Base-by-base conservation (phyloP, 2,797 vertebrate species). In the Emydoidea blandingii region DNA sequence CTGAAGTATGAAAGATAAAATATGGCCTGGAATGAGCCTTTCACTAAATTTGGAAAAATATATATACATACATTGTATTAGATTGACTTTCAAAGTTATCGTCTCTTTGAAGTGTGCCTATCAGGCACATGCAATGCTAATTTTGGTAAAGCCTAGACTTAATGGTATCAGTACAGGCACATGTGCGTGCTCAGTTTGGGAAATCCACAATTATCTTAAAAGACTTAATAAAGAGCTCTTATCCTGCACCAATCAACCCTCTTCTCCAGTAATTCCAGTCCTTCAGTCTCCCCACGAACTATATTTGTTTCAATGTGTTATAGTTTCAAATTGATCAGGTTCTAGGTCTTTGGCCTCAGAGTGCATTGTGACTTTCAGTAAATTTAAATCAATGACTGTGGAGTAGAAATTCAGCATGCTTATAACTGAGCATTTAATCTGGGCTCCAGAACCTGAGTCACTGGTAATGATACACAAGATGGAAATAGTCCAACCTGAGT, bases 61-160 rank as follows among this genome's bases (percentile, higher is more conserved):
- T 2, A 19, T 5, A 79, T 23, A 8, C 0, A 0, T 29, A 74
- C 29, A 27, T 9, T 78, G 44, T 91, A 16, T 72, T 49, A 0
- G 0, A 49, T 5, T 16, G 12, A 59, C 37, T 56, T 85, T 81
- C 54, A 94, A 34, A n/a, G 1, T 15, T 78, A 25, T 23, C 9
- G 18, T 84, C 72, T 80, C 84, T 84, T 87, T 86, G 53, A 37
- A 72, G 57, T 3, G 23, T 29, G 23, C 41, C 27, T 78, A 72
- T 23, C 19, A 72, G 49, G 7, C 18, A 1, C 0, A 1, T 56
- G 44, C 76, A 87, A 78, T 68, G 31, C 15, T 23, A 57, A 8
- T 85, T 50, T 81, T 89, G 47, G 25, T 53, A 74, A 52, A 3
- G 3, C 31, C 83, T 88, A 47, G 57, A 81, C 78, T 59, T 53